Evolutionary conservation across 1,140 invertebrate genomes (phyloP).

Genomic region (Sinella curviseta): DNA sequence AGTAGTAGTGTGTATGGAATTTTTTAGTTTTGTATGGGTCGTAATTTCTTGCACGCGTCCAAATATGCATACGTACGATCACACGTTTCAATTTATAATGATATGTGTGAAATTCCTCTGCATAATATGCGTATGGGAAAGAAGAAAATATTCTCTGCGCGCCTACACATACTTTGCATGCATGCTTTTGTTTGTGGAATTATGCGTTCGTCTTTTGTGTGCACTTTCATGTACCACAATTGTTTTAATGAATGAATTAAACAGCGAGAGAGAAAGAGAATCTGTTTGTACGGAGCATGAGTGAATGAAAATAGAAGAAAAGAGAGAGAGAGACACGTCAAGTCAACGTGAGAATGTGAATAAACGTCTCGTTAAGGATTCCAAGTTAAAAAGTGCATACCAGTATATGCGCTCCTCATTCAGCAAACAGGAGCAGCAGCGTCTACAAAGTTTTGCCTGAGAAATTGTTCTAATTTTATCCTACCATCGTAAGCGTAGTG

Average conservation of each 20-base stretch:
- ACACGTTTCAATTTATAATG: background rate
- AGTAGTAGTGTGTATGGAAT: too few relatives aligned
- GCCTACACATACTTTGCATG: background rate
- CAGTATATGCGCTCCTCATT: too few relatives aligned
- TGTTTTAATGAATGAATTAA: background rate
- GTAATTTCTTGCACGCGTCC: too few relatives aligned
- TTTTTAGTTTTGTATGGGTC: too few relatives aligned
- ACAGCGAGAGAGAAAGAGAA: background rate
- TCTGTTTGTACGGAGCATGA: too few relatives aligned
- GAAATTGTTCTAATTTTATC: slow-evolving; percentile 6
- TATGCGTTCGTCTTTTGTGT: background rate
- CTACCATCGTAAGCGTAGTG: background rate
- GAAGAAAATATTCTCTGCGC: background rate
- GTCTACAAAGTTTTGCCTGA: background rate
- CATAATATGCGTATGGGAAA: background rate
- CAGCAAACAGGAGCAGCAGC: background rate
- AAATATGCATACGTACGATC: background rate
- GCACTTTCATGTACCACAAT: background rate
- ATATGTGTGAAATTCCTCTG: background rate
- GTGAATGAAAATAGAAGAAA: background rate
- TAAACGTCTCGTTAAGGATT: background rate
- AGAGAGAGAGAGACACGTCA: background rate
- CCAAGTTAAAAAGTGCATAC: background rate
- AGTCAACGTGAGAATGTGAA: slow-evolving; percentile 3
- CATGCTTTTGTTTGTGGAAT: background rate